phyloP scores from a whole-genome alignment of 2,888 invertebrate species.

The Dasysyrphus tricinctus region DNA sequence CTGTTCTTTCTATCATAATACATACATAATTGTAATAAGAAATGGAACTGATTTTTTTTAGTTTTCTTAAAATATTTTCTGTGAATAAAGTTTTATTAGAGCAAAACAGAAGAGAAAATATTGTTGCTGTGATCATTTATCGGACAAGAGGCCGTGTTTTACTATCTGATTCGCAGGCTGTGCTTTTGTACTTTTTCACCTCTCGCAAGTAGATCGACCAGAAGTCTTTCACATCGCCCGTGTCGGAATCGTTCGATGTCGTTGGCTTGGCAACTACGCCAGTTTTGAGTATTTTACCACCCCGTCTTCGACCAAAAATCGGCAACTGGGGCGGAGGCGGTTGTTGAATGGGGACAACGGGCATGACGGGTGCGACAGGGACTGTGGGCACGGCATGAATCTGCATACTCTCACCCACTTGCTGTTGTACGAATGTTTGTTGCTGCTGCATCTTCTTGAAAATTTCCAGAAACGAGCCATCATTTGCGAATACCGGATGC shows the following conservation, averaged over 20 bases:
- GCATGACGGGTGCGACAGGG: conserved; percentile 51
- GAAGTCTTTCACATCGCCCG: conserved; percentile 89
- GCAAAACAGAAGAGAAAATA: neutral
- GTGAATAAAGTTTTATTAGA: conserved; percentile 3
- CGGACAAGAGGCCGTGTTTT: conserved; percentile 96
- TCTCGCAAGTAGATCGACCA: conserved; percentile 97
- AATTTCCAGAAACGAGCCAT: conserved; percentile 95
- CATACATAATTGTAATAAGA: conserved; percentile 52
- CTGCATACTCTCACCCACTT: conserved; percentile 71
- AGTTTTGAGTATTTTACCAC: conserved; percentile 94
- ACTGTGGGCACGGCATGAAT: conserved; percentile 65
- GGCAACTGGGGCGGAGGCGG: conserved; percentile 84
- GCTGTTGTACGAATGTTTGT: conserved; percentile 81
- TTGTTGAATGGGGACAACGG: conserved; percentile 76
- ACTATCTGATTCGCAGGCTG: conserved; percentile 95
- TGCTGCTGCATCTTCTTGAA: conserved; percentile 91
- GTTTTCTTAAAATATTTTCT: conserved; percentile 11
- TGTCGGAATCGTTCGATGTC: conserved; percentile 85
- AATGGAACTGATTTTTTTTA: conserved; percentile 70
- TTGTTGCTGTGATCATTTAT: conserved; percentile 83
- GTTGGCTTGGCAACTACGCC: conserved; percentile 94
- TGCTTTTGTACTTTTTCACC: conserved; percentile 95
- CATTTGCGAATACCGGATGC: conserved; percentile 86
- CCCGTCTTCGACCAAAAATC: conserved; percentile 92
- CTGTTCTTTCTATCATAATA: neutral